These are phyloP conservation scores for Lagria hirta DNA, from an alignment of 2,888 invertebrate genomes.

Conservation along the genomic window DNA sequence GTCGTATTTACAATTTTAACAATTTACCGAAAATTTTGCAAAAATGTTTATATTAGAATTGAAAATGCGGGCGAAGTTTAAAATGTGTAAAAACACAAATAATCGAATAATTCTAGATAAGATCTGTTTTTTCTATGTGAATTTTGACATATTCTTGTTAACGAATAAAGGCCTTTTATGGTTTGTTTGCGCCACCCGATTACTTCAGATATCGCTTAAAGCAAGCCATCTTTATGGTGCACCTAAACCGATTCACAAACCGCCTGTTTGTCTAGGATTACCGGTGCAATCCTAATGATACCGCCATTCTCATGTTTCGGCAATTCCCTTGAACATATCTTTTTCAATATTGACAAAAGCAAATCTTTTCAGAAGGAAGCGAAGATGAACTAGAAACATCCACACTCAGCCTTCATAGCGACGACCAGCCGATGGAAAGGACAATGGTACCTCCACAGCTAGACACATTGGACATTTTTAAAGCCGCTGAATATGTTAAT, in stretches of 20 bases:
- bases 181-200: conserved; percentile 18
- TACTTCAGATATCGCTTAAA: conserved; percentile 17
- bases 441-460: conserved; percentile 43
- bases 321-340: conserved; percentile 36
- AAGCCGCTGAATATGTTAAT: conserved; percentile 18
- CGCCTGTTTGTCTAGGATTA: conserved; percentile 46
- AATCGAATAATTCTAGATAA: no score
- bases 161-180: conserved; percentile 15
- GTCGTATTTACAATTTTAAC: no score
- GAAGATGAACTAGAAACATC: conserved; percentile 62
- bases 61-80: no score
- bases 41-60: no score
- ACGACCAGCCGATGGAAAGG: conserved; percentile 43
- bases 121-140: no score
- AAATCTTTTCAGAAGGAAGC: conserved; percentile 59
- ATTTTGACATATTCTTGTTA: conserved; percentile 15
- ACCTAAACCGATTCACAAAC: conserved; percentile 9
- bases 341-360: conserved; percentile 19
- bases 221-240: conserved; percentile 7
- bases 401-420: conserved; percentile 33
- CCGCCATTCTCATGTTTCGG: conserved; percentile 47
- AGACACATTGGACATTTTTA: conserved; percentile 24
- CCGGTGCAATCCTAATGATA: conserved; percentile 40
- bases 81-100: no score
- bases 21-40: no score